Evolutionary conservation across 2,113 vertebrate species (phyloP).

Genomic region (Phoxinus phoxinus): DNA sequence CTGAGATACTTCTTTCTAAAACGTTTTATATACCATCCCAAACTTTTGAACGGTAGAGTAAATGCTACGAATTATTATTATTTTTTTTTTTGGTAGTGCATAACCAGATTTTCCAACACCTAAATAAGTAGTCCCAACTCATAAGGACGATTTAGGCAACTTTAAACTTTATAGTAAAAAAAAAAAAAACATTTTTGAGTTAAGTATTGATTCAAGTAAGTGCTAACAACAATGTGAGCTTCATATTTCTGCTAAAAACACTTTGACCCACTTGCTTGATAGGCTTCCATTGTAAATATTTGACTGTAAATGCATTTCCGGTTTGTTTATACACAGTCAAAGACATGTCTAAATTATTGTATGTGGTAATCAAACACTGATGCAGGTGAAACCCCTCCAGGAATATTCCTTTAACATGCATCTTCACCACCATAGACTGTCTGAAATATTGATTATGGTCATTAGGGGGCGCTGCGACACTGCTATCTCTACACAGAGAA

Average conservation of each 20-base stretch:
- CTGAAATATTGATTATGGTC: not conserved
- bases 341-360: not conserved
- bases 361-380: not conserved
- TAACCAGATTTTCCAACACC: not conserved
- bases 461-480: conserved; percentile 43
- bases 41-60: not conserved
- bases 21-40: too few relatives aligned
- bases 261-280: not conserved
- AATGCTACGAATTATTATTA: not conserved
- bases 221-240: not conserved
- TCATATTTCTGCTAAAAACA: not conserved
- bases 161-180: not conserved
- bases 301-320: not conserved
- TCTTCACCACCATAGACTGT: not conserved
- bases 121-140: not conserved
- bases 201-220: not conserved
- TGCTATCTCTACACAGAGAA: conserved; percentile 35
- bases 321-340: not conserved
- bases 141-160: not conserved
- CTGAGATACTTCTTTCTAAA: not conserved
- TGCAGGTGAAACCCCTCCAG: not conserved
- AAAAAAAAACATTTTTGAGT: not conserved
- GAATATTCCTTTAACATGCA: not conserved
- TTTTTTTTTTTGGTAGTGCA: not conserved
- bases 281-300: not conserved